Conservation (phyloP, 1,140 invertebrate species). For the Cyrtorhinus lividipennis region DNA sequence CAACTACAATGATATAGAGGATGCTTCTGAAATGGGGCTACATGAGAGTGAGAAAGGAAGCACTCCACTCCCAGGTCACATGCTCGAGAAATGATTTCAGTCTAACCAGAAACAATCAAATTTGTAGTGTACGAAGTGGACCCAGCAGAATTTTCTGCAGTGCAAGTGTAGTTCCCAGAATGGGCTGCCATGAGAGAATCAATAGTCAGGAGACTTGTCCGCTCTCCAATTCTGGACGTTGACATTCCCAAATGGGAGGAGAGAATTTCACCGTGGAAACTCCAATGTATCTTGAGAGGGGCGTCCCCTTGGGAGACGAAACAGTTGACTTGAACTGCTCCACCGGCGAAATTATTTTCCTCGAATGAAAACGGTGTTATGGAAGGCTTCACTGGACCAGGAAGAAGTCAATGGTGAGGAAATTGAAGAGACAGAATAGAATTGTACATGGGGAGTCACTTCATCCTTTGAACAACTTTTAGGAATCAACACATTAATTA, state of each 20-base stretch:
- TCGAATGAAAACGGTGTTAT: conserved; percentile 46
- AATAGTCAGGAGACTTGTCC: conserved; percentile 36
- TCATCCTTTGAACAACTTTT: no score
- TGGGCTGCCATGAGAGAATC: conserved; percentile 38
- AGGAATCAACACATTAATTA: no score
- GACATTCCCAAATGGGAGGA: conserved; percentile 27
- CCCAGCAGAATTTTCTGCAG: conserved; percentile 42
- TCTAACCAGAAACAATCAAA: conserved; percentile 30
- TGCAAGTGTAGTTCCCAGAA: conserved; percentile 62
- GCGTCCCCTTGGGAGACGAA: conserved; percentile 72
- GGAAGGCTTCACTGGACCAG: conserved; percentile 40
- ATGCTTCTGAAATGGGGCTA: no score
- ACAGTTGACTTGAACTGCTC: conserved; percentile 49
- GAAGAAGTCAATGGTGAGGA: neutral
- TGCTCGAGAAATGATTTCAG: no score
- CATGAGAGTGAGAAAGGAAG: no score
- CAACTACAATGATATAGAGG: no score
- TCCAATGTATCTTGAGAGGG: conserved; percentile 63
- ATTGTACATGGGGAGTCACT: no score
- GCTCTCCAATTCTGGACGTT: conserved; percentile 41
- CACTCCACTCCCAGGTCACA: no score
- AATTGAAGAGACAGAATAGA: no score
- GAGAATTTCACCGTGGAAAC: conserved; percentile 34
- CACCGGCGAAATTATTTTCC: conserved; percentile 44
- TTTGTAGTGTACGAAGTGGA: conserved; percentile 36